Evolutionary conservation across 2,113 vertebrate genomes (phyloP).

Genomic region (Pluvianellus socialis): DNA sequence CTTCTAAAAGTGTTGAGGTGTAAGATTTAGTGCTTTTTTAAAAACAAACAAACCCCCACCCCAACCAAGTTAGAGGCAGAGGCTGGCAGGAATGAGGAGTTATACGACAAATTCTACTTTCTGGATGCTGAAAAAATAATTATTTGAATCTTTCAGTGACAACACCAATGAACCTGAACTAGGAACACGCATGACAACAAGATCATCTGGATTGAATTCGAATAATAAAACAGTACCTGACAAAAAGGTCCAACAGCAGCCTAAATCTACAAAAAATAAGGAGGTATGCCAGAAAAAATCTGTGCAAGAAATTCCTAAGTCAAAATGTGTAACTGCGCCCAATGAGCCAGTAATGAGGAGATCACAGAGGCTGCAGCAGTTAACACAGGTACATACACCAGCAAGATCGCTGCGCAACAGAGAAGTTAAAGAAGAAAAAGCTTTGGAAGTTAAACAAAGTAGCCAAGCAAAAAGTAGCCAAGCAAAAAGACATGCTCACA

Average conservation of each 20-base stretch:
- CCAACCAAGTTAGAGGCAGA: background rate
- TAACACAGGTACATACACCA: conserved; percentile 56
- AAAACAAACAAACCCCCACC: background rate
- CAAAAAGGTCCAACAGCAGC: conserved; percentile 43
- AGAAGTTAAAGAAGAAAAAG: conserved; percentile 59
- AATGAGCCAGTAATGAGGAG: conserved; percentile 66
- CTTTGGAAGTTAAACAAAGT: conserved; percentile 50
- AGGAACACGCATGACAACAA: conserved; percentile 63
- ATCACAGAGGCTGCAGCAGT: conserved; percentile 75
- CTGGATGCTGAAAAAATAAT: conserved; percentile 33
- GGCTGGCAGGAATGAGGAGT: conserved; percentile 16
- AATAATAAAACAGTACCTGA: conserved; percentile 12
- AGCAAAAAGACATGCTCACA: conserved; percentile 10
- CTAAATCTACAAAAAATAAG: conserved; percentile 54
- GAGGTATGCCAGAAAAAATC: conserved; percentile 64
- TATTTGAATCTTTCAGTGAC: conserved; percentile 43
- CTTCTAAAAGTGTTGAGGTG: conserved; percentile 17
- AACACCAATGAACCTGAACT: conserved; percentile 36
- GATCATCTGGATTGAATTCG: conserved; percentile 36
- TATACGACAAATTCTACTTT: background rate
- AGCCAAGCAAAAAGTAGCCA: conserved; percentile 38
- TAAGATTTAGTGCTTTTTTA: background rate
- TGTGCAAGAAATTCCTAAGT: conserved; percentile 39
- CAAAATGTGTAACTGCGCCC: background rate
- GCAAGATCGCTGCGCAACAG: conserved; percentile 69